A percentile compares a stretch with the other conserved stretches of the same genome.
Evolutionary conservation across 2,797 vertebrate genomes (phyloP).

Genomic region (Catharus ustulatus): DNA sequence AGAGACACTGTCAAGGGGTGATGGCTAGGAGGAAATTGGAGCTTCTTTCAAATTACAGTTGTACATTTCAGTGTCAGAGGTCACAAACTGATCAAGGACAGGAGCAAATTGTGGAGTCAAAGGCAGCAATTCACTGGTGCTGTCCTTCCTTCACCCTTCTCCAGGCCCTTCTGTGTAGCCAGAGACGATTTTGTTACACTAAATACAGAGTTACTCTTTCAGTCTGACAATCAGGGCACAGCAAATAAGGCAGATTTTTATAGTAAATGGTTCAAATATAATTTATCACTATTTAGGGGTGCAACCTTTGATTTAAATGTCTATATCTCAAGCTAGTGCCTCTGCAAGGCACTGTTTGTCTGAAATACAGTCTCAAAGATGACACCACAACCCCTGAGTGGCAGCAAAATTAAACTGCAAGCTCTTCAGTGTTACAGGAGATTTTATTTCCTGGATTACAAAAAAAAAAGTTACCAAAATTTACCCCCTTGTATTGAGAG

Average conservation of each 20-base stretch:
- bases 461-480: not conserved
- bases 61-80: not conserved
- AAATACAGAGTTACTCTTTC: not conserved
- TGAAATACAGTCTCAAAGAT: not conserved
- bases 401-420: not conserved
- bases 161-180: not conserved
- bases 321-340: not conserved
- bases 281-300: not conserved
- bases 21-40: not conserved
- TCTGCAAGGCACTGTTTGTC: not conserved
- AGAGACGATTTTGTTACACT: not conserved
- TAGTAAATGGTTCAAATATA: not conserved
- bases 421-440: not conserved
- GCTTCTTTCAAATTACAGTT: not conserved
- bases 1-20: not conserved
- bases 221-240: not conserved
- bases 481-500: not conserved
- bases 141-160: not conserved
- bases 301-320: not conserved
- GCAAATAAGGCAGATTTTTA: not conserved
- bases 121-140: not conserved
- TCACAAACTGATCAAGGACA: not conserved
- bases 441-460: not conserved
- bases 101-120: not conserved
- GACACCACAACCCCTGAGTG: not conserved